Evolutionary conservation across 2,797 vertebrate genomes (phyloP).

Genomic region (Muraenolepis orangiensis): DNA sequence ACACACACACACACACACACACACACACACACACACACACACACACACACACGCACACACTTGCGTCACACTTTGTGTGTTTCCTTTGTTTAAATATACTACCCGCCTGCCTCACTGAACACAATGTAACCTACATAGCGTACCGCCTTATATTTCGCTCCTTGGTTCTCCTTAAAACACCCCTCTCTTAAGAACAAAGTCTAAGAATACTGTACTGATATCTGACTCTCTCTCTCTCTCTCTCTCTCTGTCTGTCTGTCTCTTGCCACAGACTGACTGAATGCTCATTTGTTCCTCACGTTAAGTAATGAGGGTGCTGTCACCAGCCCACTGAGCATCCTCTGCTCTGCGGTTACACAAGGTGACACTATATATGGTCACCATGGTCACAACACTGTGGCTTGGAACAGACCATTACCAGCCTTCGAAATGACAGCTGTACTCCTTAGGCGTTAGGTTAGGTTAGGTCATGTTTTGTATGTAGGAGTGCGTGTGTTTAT

Average conservation of each 20-base stretch:
- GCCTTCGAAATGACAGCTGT: no score
- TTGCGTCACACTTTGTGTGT: slow-evolving; percentile 35
- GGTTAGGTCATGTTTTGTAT: no score
- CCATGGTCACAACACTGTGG: neutral
- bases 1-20: slow-evolving; percentile 20
- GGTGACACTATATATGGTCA: no score
- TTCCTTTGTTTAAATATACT: slow-evolving; percentile 50
- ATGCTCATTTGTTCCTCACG: neutral
- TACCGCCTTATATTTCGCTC: slow-evolving; percentile 35
- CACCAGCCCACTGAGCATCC: neutral
- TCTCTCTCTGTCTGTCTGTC: neutral
- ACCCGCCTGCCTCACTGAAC: slow-evolving; percentile 37
- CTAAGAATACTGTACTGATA: neutral
- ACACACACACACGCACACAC: slow-evolving; percentile 18
- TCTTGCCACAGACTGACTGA: neutral
- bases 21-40: slow-evolving; percentile 27
- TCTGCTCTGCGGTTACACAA: neutral
- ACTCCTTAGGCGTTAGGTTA: no score
- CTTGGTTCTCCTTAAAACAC: slow-evolving; percentile 27
- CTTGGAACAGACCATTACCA: no score
- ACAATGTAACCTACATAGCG: slow-evolving; percentile 40
- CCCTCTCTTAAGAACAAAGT: slow-evolving; percentile 27
- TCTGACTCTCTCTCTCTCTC: no score
- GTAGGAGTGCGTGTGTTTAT: neutral
- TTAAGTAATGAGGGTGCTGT: neutral